phyloP scores from a whole-genome alignment of 2,888 invertebrate species.

The Maniola hyperantus region DNA sequence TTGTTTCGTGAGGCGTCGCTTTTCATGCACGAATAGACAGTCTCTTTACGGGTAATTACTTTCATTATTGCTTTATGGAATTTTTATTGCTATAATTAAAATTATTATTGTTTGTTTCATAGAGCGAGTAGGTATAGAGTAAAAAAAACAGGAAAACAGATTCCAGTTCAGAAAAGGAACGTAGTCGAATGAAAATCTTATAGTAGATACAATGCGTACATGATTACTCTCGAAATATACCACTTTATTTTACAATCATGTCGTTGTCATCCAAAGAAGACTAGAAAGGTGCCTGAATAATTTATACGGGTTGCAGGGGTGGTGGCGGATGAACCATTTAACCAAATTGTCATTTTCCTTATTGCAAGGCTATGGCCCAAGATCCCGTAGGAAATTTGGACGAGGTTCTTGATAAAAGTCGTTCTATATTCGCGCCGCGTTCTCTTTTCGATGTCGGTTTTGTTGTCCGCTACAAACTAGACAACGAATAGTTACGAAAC shows the following conservation, averaged over 20 bases:
- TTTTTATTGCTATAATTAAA: constrained; percentile 8
- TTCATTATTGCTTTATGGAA: constrained; percentile 14
- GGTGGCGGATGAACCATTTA: constrained; percentile 74
- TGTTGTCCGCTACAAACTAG: no score
- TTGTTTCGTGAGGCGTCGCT: constrained; percentile 42
- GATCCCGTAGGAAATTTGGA: not conserved
- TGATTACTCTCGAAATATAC: constrained; percentile 45
- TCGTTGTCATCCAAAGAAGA: constrained; percentile 71
- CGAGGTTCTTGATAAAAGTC: not conserved
- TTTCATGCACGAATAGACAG: constrained; percentile 40
- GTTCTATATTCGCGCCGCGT: no score
- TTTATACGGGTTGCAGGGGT: constrained; percentile 55
- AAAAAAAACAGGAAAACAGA: not conserved
- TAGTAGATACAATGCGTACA: not conserved
- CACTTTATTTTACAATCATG: constrained; percentile 75
- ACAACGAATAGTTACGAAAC: no score
- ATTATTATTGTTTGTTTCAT: not conserved
- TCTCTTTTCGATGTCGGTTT: no score
- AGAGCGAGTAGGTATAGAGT: not conserved
- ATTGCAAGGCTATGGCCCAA: constrained; percentile 36
- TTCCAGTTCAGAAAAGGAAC: not conserved
- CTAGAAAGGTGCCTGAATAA: constrained; percentile 68
- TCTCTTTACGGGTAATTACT: constrained; percentile 35
- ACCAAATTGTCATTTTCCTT: constrained; percentile 73
- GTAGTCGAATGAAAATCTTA: not conserved